Base-by-base conservation (phyloP, 2,113 vertebrate species). In the Herpetotheres cachinnans region DNA sequence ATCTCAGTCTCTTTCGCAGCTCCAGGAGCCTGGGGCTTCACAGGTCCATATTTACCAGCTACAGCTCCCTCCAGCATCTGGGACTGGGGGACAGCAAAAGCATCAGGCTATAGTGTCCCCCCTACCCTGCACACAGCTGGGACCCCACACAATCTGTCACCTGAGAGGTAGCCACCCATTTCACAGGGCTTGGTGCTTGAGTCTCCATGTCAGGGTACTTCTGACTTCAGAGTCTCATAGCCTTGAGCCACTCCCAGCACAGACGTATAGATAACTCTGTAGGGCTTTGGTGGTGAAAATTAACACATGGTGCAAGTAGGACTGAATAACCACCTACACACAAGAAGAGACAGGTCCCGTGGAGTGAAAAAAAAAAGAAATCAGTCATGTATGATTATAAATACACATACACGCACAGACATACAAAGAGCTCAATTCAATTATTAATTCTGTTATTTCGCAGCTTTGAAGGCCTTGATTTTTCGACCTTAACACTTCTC, bases 361-460 rank as follows among this genome's bases (percentile, higher is more conserved):
- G 56, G 26, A 90, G 65, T 55, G 19, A 46, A 29, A 22, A 38
- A 24, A 18, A 29, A 12, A 30, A 6, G n/a, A 72, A 32, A 46
- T 17, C 22, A 32, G 10, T 71, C 58, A 42, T 20, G 14, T 50
- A 66, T 6, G 0, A 38, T 88, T 81, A 62, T 42, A 91, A 91
- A 85, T 38, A 89, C 8, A 47, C 8, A 42, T 34, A 40, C 24
- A 73, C 1, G 5, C 52, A 49, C 16, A 89, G 44, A 58, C 25
- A 79, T 61, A 38, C n/a, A 78, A 8, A 81, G 27, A 78, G 17
- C 58, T 82, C 67, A 50, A 81, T 54, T 82, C 20, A 92, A 25
- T 86, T 94, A 93, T 90, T 94, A 95, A 66, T 92, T 90, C 71
- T 86, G 26, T 73, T 38, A 59, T 83, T 94, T 89, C 72, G 38